These are phyloP conservation scores for Pocillopora verrucosa DNA, from an alignment of 64 coral and sea anemone genomes.

Conservation along the genomic window DNA sequence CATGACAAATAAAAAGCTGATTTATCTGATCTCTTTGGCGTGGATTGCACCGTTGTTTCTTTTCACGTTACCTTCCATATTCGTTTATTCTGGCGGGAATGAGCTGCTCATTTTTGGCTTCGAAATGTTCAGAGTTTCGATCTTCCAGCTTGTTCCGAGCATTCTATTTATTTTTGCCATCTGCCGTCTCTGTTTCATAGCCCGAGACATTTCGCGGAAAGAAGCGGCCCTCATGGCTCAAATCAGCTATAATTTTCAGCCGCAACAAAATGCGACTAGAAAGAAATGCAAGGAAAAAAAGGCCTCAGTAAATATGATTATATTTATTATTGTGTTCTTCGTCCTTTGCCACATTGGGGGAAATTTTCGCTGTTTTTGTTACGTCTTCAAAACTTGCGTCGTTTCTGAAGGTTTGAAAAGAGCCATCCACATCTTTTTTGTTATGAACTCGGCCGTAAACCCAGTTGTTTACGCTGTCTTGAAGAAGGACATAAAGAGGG, in stretches of 20 bases:
- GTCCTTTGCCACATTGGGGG: constrained; percentile 9
- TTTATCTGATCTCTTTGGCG: background rate
- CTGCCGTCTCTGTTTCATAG: background rate
- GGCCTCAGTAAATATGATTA: background rate
- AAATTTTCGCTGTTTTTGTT: constrained; percentile 16
- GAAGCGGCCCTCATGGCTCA: background rate
- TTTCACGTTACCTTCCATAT: constrained; percentile 10
- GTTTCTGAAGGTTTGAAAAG: background rate
- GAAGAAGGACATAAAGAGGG: constrained; percentile 1
- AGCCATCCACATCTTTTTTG: background rate
- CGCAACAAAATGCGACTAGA: background rate
- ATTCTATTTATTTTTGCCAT: background rate
- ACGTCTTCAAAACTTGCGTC: background rate
- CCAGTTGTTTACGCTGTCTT: background rate
- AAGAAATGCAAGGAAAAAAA: background rate
- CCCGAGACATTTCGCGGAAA: background rate
- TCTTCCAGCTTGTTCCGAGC: constrained; percentile 11
- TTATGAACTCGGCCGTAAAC: constrained; percentile 9
- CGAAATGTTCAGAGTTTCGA: background rate
- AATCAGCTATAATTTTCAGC: background rate
- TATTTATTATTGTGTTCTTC: constrained; percentile 9
- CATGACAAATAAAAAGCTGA: background rate
- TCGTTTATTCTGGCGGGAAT: background rate
- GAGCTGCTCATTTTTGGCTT: background rate
- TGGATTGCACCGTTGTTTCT: background rate